Evolutionary conservation across 1,140 invertebrate species (phyloP).

Genomic region (Heliconius congener): DNA sequence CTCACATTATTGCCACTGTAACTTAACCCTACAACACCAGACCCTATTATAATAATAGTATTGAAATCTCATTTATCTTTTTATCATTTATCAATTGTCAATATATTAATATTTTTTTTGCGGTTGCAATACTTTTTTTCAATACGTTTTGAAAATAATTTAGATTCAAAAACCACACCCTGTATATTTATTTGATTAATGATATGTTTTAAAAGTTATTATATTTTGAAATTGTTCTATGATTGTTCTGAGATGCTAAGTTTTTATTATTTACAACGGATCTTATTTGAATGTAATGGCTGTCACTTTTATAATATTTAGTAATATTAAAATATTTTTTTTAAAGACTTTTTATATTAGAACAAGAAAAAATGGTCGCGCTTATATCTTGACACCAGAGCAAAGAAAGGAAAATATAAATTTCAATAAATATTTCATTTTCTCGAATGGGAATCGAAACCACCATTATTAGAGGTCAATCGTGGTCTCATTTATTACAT

Average conservation of each 20-base stretch:
- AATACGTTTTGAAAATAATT: constrained; percentile 30
- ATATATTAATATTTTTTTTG: not conserved
- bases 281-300: too few species aligned
- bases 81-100: constrained; percentile 53
- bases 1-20: constrained; percentile 63
- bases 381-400: too few species aligned
- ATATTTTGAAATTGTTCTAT: not conserved
- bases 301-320: too few species aligned
- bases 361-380: too few species aligned
- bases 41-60: constrained; percentile 57
- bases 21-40: constrained; percentile 53
- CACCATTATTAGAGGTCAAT: too few species aligned
- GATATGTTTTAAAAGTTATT: constrained; percentile 7
- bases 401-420: too few species aligned
- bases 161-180: constrained; percentile 48
- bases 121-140: not conserved
- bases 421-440: too few species aligned
- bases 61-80: constrained; percentile 65
- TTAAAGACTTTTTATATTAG: too few species aligned
- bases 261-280: not conserved
- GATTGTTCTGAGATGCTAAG: not conserved
- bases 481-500: too few species aligned
- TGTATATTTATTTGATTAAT: constrained; percentile 44
- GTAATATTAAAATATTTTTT: too few species aligned
- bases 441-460: too few species aligned